Conservation (phyloP, 1,140 invertebrate genomes). For the Lepidurus apus region DNA sequence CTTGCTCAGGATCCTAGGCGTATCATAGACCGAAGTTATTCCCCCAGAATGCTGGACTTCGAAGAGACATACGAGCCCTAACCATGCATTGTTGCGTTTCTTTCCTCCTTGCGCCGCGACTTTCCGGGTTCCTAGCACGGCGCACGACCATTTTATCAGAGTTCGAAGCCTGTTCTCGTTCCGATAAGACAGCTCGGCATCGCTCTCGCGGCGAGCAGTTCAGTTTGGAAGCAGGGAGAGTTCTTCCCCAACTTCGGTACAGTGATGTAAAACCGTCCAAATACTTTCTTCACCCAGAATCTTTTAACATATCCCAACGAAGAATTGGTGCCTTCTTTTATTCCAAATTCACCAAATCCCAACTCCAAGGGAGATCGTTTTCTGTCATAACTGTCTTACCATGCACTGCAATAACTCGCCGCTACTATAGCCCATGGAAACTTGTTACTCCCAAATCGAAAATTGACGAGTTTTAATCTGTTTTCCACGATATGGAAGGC, state of each 20-base stretch:
- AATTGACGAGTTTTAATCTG: too few relatives aligned
- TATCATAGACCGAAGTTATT: background rate
- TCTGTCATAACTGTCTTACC: background rate
- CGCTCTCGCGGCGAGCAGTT: background rate
- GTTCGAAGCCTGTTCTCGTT: background rate
- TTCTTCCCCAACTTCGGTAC: background rate
- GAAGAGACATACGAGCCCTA: background rate
- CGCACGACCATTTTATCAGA: background rate
- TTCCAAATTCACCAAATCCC: background rate
- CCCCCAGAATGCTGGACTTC: background rate
- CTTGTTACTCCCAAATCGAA: too few relatives aligned
- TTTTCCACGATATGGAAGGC: background rate
- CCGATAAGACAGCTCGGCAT: background rate
- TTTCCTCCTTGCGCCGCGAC: background rate
- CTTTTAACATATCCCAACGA: constrained; percentile 14
- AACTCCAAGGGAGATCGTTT: background rate
- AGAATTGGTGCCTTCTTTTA: background rate
- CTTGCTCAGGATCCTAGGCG: background rate
- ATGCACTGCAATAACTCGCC: background rate
- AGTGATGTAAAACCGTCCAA: background rate
- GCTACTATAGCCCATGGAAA: background rate
- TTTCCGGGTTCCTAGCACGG: background rate
- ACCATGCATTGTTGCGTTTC: background rate
- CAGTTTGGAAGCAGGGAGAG: background rate
- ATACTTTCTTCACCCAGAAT: background rate